A percentile compares a stretch with the other conserved stretches of the same genome.
These are phyloP conservation scores for Aurelia coerulea DNA, from an alignment of 30 jellyfish, hydroid and myxozoan species.

Conservation along the genomic window DNA sequence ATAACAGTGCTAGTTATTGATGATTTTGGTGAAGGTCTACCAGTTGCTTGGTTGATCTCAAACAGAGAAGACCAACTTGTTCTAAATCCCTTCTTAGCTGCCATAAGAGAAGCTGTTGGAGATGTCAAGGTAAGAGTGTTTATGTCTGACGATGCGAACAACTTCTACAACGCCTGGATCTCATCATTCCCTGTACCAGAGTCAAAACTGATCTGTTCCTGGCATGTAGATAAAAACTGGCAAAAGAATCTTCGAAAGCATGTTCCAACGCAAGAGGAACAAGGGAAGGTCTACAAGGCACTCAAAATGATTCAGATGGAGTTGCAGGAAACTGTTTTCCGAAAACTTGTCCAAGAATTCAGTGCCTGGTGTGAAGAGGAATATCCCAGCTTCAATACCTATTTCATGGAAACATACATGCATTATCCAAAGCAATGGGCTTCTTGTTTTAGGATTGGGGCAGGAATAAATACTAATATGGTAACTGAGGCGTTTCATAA, in stretches of 20 bases:
- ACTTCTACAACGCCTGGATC: slow-evolving; percentile 23
- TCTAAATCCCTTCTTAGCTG: slow-evolving; percentile 29
- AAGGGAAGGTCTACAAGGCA: neutral
- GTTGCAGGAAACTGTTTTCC: neutral
- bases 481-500: slow-evolving; percentile 10
- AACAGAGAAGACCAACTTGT: slow-evolving; percentile 15
- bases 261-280: neutral
- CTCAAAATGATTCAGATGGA: neutral
- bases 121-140: neutral
- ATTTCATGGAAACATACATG: slow-evolving; percentile 6
- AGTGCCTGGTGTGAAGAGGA: neutral
- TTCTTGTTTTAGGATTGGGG: slow-evolving; percentile 13
- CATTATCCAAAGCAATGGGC: slow-evolving; percentile 20
- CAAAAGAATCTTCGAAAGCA: neutral
- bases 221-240: slow-evolving; percentile 45
- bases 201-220: slow-evolving; percentile 19
- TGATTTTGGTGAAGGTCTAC: slow-evolving; percentile 29
- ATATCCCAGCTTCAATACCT: slow-evolving; percentile 9
- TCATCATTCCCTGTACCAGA: neutral
- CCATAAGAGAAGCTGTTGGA: neutral
- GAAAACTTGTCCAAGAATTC: neutral
- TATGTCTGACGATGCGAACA: slow-evolving; percentile 30
- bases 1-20: slow-evolving; percentile 20
- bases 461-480: slow-evolving; percentile 46
- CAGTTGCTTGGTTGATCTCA: slow-evolving; percentile 38